phyloP scores from a whole-genome alignment of 2,797 vertebrate genomes.

The Pipistrellus nathusii region DNA sequence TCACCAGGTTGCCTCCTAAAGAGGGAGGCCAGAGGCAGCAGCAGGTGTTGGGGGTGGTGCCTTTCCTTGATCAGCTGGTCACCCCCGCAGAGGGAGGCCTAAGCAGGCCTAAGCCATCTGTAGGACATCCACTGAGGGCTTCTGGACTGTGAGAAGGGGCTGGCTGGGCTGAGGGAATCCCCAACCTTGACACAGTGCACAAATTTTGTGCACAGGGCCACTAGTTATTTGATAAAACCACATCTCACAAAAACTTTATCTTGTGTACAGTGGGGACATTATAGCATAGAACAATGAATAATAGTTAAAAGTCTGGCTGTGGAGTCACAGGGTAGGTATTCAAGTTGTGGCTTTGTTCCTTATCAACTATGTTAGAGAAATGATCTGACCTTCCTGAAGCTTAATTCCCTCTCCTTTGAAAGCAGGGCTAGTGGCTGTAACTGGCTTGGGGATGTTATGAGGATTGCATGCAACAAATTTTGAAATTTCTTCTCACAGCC shows the following conservation, averaged over 20 bases:
- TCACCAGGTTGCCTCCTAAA: too few relatives aligned
- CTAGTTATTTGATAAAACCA: not conserved
- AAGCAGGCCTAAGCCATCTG: too few relatives aligned
- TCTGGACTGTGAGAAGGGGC: too few relatives aligned
- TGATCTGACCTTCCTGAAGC: not conserved
- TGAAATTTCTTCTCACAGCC: not conserved
- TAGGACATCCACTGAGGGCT: too few relatives aligned
- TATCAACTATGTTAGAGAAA: not conserved
- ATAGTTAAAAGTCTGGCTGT: not conserved
- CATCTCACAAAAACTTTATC: not conserved
- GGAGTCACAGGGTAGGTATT: constrained; percentile 6
- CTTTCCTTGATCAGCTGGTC: too few relatives aligned
- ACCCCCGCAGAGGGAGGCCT: too few relatives aligned
- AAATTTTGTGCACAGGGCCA: too few relatives aligned
- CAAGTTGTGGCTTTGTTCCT: not conserved
- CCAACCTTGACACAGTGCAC: too few relatives aligned
- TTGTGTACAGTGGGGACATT: not conserved
- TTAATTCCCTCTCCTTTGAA: not conserved
- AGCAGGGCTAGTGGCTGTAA: not conserved
- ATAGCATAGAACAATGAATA: not conserved
- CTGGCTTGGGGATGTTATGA: not conserved
- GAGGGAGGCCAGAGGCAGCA: too few relatives aligned
- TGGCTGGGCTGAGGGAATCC: too few relatives aligned
- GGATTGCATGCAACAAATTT: not conserved
- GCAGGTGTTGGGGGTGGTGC: too few relatives aligned